Conservation (phyloP, 2,113 vertebrate genomes). For the Rhombomys opimus region DNA sequence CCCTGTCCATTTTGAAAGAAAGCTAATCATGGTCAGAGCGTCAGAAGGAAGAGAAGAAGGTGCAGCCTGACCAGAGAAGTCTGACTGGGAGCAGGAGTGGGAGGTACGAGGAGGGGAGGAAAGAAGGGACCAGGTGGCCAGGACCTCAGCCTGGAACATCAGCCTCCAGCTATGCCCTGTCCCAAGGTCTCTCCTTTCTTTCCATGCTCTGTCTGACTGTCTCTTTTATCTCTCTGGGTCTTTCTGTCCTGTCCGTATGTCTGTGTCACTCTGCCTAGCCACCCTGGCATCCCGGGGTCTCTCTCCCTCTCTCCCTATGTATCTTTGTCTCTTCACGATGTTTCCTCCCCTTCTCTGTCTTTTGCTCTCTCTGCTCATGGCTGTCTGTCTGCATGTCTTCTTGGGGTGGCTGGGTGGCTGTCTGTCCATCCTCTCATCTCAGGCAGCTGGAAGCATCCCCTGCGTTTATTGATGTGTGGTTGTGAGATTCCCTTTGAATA, state of each 20-base stretch:
- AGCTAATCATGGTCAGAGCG: neutral
- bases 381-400: neutral
- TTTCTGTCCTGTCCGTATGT: constrained; percentile 59
- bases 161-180: neutral
- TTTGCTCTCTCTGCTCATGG: neutral
- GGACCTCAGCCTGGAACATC: neutral
- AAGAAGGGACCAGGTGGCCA: too few relatives aligned
- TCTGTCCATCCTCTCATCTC: constrained; percentile 20
- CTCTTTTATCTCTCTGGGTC: neutral
- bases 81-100: neutral
- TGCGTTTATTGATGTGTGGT: constrained; percentile 79
- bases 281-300: neutral
- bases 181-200: neutral
- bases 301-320: neutral
- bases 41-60: neutral
- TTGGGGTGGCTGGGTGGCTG: neutral
- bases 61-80: neutral
- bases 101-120: neutral
- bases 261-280: neutral
- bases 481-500: constrained; percentile 87
- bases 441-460: constrained; percentile 61
- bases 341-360: neutral
- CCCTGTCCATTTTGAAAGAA: neutral
- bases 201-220: neutral
- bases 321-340: neutral